Evolutionary conservation across 2,797 vertebrate genomes (phyloP).

Genomic region (Rhinoraja longicauda): DNA sequence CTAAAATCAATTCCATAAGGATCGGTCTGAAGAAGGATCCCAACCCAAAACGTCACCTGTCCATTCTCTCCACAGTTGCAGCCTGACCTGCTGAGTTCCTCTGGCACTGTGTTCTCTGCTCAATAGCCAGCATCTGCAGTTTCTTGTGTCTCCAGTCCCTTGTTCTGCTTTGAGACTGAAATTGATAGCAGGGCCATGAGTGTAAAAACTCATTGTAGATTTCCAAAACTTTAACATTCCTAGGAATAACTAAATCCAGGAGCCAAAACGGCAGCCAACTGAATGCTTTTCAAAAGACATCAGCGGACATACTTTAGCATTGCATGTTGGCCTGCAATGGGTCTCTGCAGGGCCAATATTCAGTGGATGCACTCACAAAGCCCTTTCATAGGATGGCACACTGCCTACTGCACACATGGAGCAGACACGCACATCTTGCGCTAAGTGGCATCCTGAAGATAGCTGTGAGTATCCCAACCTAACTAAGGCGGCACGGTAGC

Average conservation of each 20-base stretch:
- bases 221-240: not conserved
- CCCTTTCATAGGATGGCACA: too few relatives aligned
- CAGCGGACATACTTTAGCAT: not conserved
- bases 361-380: too few relatives aligned
- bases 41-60: too few relatives aligned
- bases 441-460: not conserved
- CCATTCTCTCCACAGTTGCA: too few relatives aligned
- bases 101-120: too few relatives aligned
- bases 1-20: too few relatives aligned
- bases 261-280: not conserved
- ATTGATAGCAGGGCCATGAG: not conserved
- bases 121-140: too few relatives aligned
- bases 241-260: not conserved
- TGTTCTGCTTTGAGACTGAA: not conserved
- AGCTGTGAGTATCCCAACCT: not conserved
- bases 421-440: not conserved
- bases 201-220: not conserved
- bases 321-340: not conserved
- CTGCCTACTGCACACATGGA: too few relatives aligned
- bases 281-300: not conserved
- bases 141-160: too few relatives aligned
- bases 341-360: not conserved
- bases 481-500: too few relatives aligned
- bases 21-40: too few relatives aligned
- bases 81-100: too few relatives aligned